Evolutionary conservation across 2,113 vertebrate species (phyloP).

Genomic region (Rhizomys pruinosus): DNA sequence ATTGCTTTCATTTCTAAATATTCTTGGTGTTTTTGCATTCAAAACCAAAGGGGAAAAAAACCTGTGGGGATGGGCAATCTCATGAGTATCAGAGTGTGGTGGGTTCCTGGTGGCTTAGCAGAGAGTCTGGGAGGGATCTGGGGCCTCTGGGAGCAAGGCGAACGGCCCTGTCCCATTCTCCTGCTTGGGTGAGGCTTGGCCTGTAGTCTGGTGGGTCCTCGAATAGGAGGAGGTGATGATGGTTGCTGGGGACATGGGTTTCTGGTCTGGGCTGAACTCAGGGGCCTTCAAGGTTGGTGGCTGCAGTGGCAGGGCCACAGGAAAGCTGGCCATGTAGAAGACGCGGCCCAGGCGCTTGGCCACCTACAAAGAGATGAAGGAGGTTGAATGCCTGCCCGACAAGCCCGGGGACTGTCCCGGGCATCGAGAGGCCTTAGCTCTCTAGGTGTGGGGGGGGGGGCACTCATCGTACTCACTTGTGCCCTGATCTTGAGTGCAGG

Average conservation of each 20-base stretch:
- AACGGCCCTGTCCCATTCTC: conserved; percentile 91
- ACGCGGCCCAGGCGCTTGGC: conserved; percentile 94
- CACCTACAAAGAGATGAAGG: conserved; percentile 86
- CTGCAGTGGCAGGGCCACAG: conserved; percentile 94
- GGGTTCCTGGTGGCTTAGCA: not conserved
- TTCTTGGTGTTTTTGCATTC: not conserved
- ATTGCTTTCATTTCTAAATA: conserved; percentile 52
- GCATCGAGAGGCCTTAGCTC: not conserved
- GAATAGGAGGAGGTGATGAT: conserved; percentile 90
- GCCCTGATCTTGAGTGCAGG: conserved; percentile 97
- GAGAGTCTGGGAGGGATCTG: conserved; percentile 88
- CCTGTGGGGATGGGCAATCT: not conserved
- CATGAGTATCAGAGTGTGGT: not conserved
- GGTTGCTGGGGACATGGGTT: conserved; percentile 89
- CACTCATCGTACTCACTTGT: conserved; percentile 89
- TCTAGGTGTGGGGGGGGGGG: not conserved
- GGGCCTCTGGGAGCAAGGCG: conserved; percentile 79
- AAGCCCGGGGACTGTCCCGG: no score
- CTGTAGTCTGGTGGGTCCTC: conserved; percentile 80
- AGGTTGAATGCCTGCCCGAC: not conserved
- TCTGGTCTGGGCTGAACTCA: conserved; percentile 84
- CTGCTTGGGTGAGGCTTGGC: conserved; percentile 91
- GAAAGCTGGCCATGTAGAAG: conserved; percentile 96
- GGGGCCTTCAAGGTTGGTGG: conserved; percentile 88
- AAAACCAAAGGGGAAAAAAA: conserved; percentile 38